phyloP scores from a whole-genome alignment of 2,797 vertebrate species.

The Mormyrops boulengeri region DNA sequence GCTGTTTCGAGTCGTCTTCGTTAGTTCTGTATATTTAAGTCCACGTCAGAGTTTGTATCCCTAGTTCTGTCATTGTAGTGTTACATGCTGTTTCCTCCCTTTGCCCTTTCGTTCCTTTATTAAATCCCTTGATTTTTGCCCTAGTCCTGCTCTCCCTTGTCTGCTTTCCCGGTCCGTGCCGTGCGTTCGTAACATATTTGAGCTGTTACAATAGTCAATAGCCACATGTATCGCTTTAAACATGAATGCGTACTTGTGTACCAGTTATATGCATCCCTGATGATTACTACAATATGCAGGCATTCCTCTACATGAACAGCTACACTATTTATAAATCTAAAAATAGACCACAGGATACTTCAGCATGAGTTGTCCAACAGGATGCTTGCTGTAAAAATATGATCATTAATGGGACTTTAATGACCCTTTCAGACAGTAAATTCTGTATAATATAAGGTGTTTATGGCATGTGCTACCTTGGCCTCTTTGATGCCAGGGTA shows the following conservation, averaged over 20 bases:
- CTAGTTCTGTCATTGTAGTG: too few relatives aligned
- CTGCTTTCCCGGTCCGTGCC: too few relatives aligned
- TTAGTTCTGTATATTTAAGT: too few relatives aligned
- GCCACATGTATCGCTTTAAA: neutral
- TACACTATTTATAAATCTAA: neutral
- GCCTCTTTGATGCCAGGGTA: slow-evolving; percentile 87
- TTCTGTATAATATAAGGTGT: neutral
- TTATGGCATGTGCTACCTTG: slow-evolving; percentile 60
- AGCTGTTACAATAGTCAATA: neutral
- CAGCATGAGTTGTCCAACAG: neutral
- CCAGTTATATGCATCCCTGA: neutral
- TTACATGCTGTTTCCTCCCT: too few relatives aligned
- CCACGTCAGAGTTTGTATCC: too few relatives aligned
- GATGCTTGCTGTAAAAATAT: neutral
- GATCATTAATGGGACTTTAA: neutral
- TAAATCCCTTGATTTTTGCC: too few relatives aligned
- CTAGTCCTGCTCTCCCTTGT: too few relatives aligned
- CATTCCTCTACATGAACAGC: neutral
- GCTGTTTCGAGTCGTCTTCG: too few relatives aligned
- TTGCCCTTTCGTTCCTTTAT: too few relatives aligned
- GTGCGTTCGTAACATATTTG: neutral
- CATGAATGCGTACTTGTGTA: neutral
- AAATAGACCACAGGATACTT: neutral
- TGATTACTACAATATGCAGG: neutral
- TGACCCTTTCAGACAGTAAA: neutral